phyloP scores from a whole-genome alignment of 2,797 vertebrate genomes.

The Spondyliosoma cantharus region DNA sequence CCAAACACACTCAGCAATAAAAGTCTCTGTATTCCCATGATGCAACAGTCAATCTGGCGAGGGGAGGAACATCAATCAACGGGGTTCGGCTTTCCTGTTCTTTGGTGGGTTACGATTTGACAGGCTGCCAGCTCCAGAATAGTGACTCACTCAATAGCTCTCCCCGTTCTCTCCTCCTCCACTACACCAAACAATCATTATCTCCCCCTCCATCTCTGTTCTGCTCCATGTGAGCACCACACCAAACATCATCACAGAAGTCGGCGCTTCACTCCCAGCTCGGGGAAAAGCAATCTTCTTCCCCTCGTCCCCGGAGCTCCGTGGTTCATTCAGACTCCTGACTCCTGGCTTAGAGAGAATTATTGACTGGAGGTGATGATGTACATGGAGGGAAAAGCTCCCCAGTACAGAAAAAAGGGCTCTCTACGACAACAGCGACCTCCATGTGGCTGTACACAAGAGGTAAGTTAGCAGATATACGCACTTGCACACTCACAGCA shows the following conservation, averaged over 20 bases:
- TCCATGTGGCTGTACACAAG: conserved; percentile 15
- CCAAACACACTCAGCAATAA: conserved; percentile 50
- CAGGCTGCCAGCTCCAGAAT: conserved; percentile 66
- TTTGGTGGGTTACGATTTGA: conserved; percentile 58
- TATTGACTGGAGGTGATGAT: conserved; percentile 56
- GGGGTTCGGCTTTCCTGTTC: conserved; percentile 43
- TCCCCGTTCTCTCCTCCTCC: conserved; percentile 57
- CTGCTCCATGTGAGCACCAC: conserved; percentile 60
- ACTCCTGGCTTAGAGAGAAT: conserved; percentile 44
- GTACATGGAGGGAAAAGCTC: conserved; percentile 24
- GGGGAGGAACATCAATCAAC: conserved; percentile 70
- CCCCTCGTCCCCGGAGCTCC: conserved; percentile 47
- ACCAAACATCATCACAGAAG: conserved; percentile 66
- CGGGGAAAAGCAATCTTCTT: conserved; percentile 67
- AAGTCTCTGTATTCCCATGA: conserved; percentile 59
- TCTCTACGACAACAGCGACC: conserved; percentile 15
- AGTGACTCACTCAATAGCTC: conserved; percentile 64
- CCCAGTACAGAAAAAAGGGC: conserved; percentile 32
- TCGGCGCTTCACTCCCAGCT: conserved; percentile 51
- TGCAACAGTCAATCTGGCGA: conserved; percentile 60
- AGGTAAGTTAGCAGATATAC: conserved; percentile 16
- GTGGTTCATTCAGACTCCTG: conserved; percentile 55
- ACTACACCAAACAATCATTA: conserved; percentile 76
- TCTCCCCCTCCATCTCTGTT: conserved; percentile 56
- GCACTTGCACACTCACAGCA: conserved; percentile 1